Evolutionary conservation across 2,113 vertebrate genomes (phyloP), one percentile per base, ranked within the genome.

Genomic region (Nanorana parkeri): DNA sequence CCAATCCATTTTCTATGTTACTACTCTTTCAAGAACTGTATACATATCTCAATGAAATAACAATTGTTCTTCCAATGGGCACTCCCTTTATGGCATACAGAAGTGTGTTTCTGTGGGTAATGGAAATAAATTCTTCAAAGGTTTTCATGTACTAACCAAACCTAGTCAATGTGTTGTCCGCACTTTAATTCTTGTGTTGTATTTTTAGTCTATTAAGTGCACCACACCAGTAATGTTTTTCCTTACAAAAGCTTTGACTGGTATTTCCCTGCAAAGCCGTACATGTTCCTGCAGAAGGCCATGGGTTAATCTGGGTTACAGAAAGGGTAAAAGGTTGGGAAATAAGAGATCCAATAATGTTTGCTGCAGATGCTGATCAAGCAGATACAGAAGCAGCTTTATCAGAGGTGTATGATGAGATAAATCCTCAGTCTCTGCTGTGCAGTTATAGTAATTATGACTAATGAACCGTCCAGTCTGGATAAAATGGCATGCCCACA

Each of bases 381-480:
- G 92, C 92, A 93, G 90, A 91, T 92, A 93, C 90, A 83, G 90
- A 87, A 88, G 89, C 88, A 85, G 91, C 91, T 92, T 93, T 91
- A 94, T 92, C 91, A 90, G 90, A 91, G 91, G 93, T 93, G 93
- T 93, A 90, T 92, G 89, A 92, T 91, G 90, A 92, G 91, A 92
- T 92, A 91, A 91, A 92, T 89, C 91, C 90, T 91, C 92, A 93
- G 92, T 94, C 92, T 94, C 92, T 93, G 92, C 93, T 87, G 90
- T 90, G 92, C 93, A 91, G 93, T 93, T 90, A 89, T 90, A 92
- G 94, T 95, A 95, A 94, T 96, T 95, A 94, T 92, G 94, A 95
- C 94, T 96, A 97, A 97, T 96, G 96, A 96, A 91, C 94, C 94
- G 85, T 97, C 94, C 94, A 93, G 96, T 94, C 94, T 95, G 95